Conservation (phyloP, 2,113 vertebrate species). For the Morone chrysops region DNA sequence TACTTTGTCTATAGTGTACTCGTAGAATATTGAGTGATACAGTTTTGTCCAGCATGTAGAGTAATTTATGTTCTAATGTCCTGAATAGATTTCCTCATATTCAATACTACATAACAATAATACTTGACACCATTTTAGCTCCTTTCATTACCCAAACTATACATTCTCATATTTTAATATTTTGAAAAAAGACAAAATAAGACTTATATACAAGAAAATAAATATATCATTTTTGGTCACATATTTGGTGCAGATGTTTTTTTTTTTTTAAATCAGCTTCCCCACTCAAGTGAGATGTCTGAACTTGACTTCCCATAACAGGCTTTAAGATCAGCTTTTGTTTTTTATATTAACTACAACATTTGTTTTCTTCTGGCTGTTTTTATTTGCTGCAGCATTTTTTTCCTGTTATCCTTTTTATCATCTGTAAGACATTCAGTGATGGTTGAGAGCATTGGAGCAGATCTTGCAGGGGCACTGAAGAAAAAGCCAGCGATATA, state of each 20-base stretch:
- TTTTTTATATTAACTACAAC: background rate
- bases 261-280: background rate
- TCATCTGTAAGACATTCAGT: conserved; percentile 1
- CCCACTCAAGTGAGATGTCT: too few species aligned
- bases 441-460: background rate
- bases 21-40: background rate
- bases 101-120: background rate
- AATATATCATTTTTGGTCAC: background rate
- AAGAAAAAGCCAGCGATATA: conserved; percentile 39
- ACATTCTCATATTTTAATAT: background rate
- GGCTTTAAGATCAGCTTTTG: background rate
- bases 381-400: background rate
- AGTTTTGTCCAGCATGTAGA: too few species aligned
- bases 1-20: background rate
- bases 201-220: too few species aligned
- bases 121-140: background rate
- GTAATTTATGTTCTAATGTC: background rate
- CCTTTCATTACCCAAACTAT: too few species aligned
- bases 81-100: background rate
- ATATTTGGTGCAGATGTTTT: too few species aligned
- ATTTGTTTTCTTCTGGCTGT: background rate
- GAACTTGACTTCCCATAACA: background rate
- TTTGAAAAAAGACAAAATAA: background rate
- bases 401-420: background rate
- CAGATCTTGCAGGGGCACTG: conserved; percentile 5